Evolutionary conservation across 2,797 vertebrate genomes (phyloP).

Genomic region (Enteromius fasciolatus): DNA sequence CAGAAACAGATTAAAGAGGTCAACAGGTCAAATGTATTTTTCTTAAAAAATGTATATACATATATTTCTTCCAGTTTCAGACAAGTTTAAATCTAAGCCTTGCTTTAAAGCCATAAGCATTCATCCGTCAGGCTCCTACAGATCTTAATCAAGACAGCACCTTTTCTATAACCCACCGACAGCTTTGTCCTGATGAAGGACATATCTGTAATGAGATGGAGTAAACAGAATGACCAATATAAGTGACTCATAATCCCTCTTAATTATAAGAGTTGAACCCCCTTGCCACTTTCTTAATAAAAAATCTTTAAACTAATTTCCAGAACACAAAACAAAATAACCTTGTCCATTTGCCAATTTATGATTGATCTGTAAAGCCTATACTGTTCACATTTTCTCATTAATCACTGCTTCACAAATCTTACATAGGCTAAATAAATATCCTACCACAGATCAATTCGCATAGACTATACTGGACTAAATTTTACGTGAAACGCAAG

Average conservation of each 20-base stretch:
- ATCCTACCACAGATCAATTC: neutral
- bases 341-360: neutral
- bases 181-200: constrained; percentile 25
- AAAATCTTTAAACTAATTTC: neutral
- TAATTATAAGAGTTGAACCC: constrained; percentile 7
- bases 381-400: neutral
- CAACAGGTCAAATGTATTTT: neutral
- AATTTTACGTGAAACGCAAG: neutral
- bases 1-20: neutral
- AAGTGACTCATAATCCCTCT: constrained; percentile 33
- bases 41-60: neutral
- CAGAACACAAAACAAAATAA: neutral
- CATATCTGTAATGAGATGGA: constrained; percentile 37
- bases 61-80: constrained; percentile 2
- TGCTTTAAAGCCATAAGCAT: constrained; percentile 1
- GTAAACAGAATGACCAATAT: neutral
- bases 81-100: neutral
- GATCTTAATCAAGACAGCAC: constrained; percentile 16
- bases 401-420: neutral
- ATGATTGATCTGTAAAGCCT: neutral
- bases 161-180: neutral
- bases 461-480: neutral
- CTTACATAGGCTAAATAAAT: no score
- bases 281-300: neutral
- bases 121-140: neutral